phyloP scores from a whole-genome alignment of 1,140 invertebrate species.

The Dermatophagoides farinae region DNA sequence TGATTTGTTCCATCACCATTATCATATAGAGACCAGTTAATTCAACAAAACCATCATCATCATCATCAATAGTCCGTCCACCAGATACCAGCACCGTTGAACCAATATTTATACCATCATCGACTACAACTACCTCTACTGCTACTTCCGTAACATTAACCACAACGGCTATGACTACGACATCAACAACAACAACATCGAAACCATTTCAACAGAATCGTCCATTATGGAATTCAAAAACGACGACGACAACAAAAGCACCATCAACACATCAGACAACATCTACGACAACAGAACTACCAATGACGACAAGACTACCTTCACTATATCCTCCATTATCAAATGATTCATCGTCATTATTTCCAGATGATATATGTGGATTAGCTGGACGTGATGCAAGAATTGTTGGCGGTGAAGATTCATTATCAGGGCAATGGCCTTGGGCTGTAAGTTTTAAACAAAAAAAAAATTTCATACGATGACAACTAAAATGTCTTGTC shows the following conservation, averaged over 20 bases:
- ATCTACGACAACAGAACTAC: not conserved
- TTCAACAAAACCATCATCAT: not conserved
- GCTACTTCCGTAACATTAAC: constrained; percentile 2
- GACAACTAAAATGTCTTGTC: not conserved
- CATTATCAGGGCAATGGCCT: constrained; percentile 21
- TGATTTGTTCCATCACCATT: constrained; percentile 7
- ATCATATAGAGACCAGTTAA: not conserved
- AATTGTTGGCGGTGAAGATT: constrained; percentile 20
- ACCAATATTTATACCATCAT: not conserved
- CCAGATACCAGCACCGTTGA: not conserved
- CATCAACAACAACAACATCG: not conserved
- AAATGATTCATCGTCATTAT: not conserved
- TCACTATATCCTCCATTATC: constrained; percentile 10
- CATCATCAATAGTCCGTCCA: not conserved
- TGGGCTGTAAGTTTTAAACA: constrained; percentile 19
- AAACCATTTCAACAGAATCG: not conserved
- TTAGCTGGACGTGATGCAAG: constrained; percentile 17
- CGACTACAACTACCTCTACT: not conserved
- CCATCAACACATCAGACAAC: not conserved
- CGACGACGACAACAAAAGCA: not conserved
- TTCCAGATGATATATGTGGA: constrained; percentile 13
- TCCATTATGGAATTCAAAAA: not conserved
- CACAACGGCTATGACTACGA: not conserved
- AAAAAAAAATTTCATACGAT: not conserved
- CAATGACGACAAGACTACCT: constrained; percentile 9